Percentiles rank a stretch among this genome's conserved stretches.
Conservation (phyloP, 2,888 invertebrate genomes). For the Morpho helenor region DNA sequence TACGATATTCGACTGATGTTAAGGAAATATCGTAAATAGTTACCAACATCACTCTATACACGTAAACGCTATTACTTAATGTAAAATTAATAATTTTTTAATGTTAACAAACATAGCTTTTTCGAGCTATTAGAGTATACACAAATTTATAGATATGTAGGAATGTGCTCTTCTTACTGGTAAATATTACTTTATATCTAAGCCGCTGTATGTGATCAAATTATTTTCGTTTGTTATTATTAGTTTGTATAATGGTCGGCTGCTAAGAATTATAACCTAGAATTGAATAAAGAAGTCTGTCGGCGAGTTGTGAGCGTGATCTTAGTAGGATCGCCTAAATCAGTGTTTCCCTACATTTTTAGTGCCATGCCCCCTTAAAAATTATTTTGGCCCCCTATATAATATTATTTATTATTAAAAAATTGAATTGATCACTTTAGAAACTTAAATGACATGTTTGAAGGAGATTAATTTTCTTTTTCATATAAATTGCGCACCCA, state of each 20-base stretch:
- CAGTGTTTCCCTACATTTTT: no score
- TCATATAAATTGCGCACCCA: no score
- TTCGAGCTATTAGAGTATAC: neutral
- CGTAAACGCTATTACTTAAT: slow-evolving; percentile 9
- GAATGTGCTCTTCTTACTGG: neutral
- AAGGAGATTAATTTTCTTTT: no score
- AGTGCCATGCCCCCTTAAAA: no score
- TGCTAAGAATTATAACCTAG: neutral
- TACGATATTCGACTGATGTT: slow-evolving; percentile 16
- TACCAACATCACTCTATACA: slow-evolving; percentile 35
- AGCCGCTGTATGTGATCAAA: slow-evolving; percentile 3
- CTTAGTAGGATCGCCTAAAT: no score
- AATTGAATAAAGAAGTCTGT: no score
- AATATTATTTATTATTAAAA: no score
- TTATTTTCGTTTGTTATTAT: neutral
- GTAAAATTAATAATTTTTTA: slow-evolving; percentile 1
- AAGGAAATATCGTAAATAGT: slow-evolving; percentile 35
- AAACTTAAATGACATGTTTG: no score
- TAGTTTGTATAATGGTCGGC: neutral
- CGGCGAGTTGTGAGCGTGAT: no score
- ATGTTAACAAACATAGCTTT: slow-evolving; percentile 5
- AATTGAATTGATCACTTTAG: no score
- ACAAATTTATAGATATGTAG: neutral
- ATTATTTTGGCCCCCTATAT: no score
- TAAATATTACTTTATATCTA: neutral